Evolutionary conservation across 2,888 invertebrate genomes (phyloP).

Genomic region (Strigamia maritima): DNA sequence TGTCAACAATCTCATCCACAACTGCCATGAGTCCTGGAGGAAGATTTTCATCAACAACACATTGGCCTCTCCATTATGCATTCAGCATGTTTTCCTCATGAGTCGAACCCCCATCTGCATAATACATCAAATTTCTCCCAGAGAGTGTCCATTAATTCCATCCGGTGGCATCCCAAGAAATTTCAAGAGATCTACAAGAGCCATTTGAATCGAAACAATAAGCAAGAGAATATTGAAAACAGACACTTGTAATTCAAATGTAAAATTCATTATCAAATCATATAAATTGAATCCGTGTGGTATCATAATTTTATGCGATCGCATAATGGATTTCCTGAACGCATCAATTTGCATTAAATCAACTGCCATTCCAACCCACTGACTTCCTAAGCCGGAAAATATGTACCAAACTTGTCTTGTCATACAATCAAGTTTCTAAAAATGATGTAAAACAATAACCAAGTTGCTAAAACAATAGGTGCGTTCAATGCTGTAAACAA

Average conservation of each 20-base stretch:
- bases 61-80: conserved; percentile 56
- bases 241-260: conserved; percentile 50
- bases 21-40: conserved; percentile 50
- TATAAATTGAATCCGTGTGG: conserved; percentile 53
- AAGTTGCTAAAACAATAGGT: too few relatives aligned
- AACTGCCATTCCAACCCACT: conserved; percentile 58
- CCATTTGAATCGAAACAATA: conserved; percentile 56
- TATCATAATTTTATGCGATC: conserved; percentile 49
- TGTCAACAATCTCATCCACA: conserved; percentile 44
- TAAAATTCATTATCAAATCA: background rate
- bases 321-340: conserved; percentile 53
- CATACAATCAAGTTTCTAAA: background rate
- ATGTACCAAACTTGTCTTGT: conserved; percentile 55
- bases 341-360: conserved; percentile 54
- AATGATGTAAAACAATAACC: too few relatives aligned
- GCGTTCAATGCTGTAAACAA: too few relatives aligned
- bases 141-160: conserved; percentile 56
- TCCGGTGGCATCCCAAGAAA: conserved; percentile 54
- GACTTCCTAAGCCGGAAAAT: conserved; percentile 58
- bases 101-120: conserved; percentile 57
- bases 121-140: conserved; percentile 56
- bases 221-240: conserved; percentile 51
- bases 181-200: conserved; percentile 54
- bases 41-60: conserved; percentile 46
- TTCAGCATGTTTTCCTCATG: conserved; percentile 56